A percentile compares a stretch with the other conserved stretches of the same genome.
These are phyloP conservation scores for Crotalus helleri DNA, from an alignment of 2,113 vertebrate genomes.

Conservation along the genomic window DNA sequence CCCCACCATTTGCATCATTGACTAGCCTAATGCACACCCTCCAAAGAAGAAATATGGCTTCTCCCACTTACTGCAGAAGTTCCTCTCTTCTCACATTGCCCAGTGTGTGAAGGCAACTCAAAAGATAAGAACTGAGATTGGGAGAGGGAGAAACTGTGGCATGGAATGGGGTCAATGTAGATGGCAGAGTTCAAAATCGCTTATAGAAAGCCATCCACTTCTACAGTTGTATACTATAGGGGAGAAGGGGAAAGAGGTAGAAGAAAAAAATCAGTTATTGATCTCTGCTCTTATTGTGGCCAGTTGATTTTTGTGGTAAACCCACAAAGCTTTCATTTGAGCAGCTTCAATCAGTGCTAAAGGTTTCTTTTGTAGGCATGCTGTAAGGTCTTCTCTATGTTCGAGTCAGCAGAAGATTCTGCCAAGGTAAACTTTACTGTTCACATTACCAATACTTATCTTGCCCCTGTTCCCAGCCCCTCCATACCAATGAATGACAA, in stretches of 20 bases:
- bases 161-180: not conserved
- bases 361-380: conserved; percentile 1
- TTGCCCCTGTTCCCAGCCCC: not conserved
- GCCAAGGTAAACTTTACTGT: not conserved
- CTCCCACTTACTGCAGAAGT: not conserved
- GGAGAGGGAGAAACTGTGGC: not conserved
- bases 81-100: not conserved
- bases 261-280: conserved; percentile 16
- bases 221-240: not conserved
- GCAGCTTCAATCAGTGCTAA: conserved; percentile 19
- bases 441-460: not conserved
- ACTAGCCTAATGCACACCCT: not conserved
- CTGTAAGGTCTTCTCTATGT: not conserved
- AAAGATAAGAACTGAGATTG: not conserved
- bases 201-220: not conserved
- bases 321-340: conserved; percentile 19
- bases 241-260: conserved; percentile 7
- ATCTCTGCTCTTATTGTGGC: conserved; percentile 40
- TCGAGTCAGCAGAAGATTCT: not conserved
- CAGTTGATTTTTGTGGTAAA: conserved; percentile 30
- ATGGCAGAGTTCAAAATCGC: not conserved
- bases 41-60: not conserved
- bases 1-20: not conserved
- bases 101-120: not conserved
- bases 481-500: not conserved